These are phyloP conservation scores for Capricornis sumatraensis DNA, from an alignment of 2,113 vertebrate genomes.

Conservation along the genomic window DNA sequence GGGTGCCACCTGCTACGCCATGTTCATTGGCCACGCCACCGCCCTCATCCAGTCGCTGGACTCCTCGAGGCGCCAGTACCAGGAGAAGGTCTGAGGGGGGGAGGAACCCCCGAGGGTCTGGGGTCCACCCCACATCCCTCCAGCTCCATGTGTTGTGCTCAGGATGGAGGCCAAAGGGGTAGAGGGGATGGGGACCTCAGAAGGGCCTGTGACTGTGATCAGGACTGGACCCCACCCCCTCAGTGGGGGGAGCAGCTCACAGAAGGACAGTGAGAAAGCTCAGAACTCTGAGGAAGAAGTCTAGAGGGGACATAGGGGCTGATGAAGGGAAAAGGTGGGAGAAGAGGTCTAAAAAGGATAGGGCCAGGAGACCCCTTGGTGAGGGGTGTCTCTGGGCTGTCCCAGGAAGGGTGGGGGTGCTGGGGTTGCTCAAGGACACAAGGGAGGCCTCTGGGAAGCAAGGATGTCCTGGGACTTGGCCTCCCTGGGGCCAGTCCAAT, in stretches of 20 bases:
- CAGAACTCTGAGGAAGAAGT: background rate
- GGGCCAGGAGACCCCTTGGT: background rate
- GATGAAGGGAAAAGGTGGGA: accelerated
- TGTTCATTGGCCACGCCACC: slow-evolving; percentile 95
- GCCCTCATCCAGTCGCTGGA: slow-evolving; percentile 95
- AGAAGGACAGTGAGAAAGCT: background rate
- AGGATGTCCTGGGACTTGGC: background rate
- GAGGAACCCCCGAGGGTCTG: accelerated
- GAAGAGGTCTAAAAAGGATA: background rate
- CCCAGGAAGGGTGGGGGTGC: background rate
- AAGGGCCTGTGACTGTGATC: background rate
- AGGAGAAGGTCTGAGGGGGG: slow-evolving; percentile 89
- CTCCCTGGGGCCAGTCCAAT: background rate
- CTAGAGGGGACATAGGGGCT: background rate
- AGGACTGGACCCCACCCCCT: background rate
- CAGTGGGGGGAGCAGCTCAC: background rate
- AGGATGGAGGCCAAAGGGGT: background rate
- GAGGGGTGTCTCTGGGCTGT: background rate
- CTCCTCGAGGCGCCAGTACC: slow-evolving; percentile 93
- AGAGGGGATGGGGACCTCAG: background rate
- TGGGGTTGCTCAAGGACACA: background rate
- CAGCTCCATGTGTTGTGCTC: too few species aligned
- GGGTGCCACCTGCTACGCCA: slow-evolving; percentile 96
- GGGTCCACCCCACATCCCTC: background rate
- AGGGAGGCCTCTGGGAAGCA: too few species aligned